These are phyloP conservation scores for Varanus komodoensis DNA, from an alignment of 2,113 vertebrate species.

Conservation along the genomic window DNA sequence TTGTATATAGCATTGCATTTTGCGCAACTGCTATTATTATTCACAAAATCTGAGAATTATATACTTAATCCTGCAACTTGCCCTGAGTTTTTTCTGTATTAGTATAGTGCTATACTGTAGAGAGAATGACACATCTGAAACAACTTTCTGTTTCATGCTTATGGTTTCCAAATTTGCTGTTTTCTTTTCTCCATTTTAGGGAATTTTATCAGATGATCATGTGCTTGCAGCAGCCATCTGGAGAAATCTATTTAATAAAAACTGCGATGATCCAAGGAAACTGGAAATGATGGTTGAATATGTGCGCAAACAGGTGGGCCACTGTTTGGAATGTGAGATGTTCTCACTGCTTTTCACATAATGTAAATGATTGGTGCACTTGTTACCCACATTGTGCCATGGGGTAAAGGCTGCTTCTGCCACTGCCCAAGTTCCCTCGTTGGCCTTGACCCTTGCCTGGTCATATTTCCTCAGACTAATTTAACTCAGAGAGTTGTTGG, in stretches of 20 bases:
- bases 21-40: background rate
- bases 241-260: conserved; percentile 91
- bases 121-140: background rate
- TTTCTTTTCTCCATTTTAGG: conserved; percentile 75
- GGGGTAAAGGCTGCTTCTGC: background rate
- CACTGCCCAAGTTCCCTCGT: background rate
- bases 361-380: background rate
- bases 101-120: background rate
- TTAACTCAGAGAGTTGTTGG: background rate
- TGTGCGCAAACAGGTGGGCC: conserved; percentile 93
- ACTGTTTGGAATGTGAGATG: fast-evolving
- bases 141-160: background rate
- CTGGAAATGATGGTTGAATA: conserved; percentile 95
- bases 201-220: conserved; percentile 90
- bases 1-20: background rate
- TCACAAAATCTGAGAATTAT: too few relatives aligned
- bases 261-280: conserved; percentile 91
- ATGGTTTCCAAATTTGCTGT: fast-evolving
- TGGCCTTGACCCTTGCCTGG: background rate
- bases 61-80: background rate
- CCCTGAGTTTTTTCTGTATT: background rate
- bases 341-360: fast-evolving
- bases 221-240: conserved; percentile 93
- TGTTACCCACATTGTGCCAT: background rate
- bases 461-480: background rate